A percentile compares a stretch with the other conserved stretches of the same genome.
Evolutionary conservation across 2,113 vertebrate genomes (phyloP).

Genomic region (Muscicapa adusta): DNA sequence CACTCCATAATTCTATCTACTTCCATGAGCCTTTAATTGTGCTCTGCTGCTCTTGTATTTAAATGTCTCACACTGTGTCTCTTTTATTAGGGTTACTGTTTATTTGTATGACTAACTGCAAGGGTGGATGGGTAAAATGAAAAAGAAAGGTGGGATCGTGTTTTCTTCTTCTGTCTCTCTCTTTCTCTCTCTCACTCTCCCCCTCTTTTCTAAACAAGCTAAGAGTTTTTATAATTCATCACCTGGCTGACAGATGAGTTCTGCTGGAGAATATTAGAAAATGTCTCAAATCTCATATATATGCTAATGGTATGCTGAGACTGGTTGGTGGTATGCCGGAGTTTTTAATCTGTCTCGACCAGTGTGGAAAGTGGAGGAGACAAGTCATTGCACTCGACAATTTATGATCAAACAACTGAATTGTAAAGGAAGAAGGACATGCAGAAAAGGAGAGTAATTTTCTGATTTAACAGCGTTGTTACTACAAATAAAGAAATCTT

Average conservation of each 20-base stretch:
- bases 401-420: slow-evolving; percentile 97
- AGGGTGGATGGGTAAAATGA: not conserved
- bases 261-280: slow-evolving; percentile 99
- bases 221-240: slow-evolving; percentile 99
- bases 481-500: slow-evolving; percentile 85
- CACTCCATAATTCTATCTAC: not conserved
- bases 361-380: slow-evolving; percentile 94
- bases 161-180: not conserved
- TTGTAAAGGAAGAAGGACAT: slow-evolving; percentile 78
- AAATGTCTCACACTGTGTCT: not conserved
- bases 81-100: not conserved
- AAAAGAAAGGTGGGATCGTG: slow-evolving; percentile 29
- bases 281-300: slow-evolving; percentile 99
- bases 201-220: slow-evolving; percentile 92
- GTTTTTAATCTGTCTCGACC: slow-evolving; percentile 98
- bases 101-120: not conserved
- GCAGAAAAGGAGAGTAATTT: slow-evolving; percentile 82
- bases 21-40: not conserved
- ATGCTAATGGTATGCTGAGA: slow-evolving; percentile 99
- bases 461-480: slow-evolving; percentile 88
- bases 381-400: slow-evolving; percentile 91
- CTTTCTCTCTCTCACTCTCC: slow-evolving; percentile 23
- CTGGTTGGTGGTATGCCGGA: slow-evolving; percentile 83
- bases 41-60: accelerated
- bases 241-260: slow-evolving; percentile 99